These are phyloP conservation scores for Sebastes diploproa DNA, from an alignment of 2,797 vertebrate species.

Conservation along the genomic window DNA sequence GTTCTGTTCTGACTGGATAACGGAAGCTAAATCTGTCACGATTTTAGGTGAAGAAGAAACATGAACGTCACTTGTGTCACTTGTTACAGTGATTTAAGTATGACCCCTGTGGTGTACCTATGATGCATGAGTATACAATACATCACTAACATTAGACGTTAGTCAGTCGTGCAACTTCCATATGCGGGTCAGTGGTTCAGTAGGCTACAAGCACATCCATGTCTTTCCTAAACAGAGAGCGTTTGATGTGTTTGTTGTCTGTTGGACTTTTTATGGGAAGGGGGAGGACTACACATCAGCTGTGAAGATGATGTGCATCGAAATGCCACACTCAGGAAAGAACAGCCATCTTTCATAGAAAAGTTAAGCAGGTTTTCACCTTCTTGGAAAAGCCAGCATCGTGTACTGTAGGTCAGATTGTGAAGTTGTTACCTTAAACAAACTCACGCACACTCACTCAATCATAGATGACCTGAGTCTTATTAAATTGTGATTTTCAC, in stretches of 20 bases:
- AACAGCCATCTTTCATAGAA: neutral
- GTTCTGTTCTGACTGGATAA: neutral
- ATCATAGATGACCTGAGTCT: neutral
- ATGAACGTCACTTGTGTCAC: neutral
- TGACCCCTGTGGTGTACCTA: neutral
- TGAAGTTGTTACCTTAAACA: neutral
- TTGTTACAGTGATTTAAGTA: neutral
- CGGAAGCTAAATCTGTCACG: neutral
- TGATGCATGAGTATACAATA: neutral
- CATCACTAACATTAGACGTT: neutral
- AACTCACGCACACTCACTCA: neutral
- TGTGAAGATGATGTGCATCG: neutral
- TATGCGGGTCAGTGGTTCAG: neutral
- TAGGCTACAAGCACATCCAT: too few relatives aligned
- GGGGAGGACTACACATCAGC: neutral
- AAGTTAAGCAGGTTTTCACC: neutral
- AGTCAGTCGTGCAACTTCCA: neutral
- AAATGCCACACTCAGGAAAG: neutral
- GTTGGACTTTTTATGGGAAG: neutral
- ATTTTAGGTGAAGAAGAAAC: neutral
- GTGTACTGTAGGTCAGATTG: neutral
- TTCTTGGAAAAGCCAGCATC: constrained; percentile 7
- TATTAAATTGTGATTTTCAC: neutral
- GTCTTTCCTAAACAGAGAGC: neutral
- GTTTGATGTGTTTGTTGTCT: neutral